Base-by-base conservation (phyloP, 2,113 vertebrate genomes). In the Clarias magur region DNA sequence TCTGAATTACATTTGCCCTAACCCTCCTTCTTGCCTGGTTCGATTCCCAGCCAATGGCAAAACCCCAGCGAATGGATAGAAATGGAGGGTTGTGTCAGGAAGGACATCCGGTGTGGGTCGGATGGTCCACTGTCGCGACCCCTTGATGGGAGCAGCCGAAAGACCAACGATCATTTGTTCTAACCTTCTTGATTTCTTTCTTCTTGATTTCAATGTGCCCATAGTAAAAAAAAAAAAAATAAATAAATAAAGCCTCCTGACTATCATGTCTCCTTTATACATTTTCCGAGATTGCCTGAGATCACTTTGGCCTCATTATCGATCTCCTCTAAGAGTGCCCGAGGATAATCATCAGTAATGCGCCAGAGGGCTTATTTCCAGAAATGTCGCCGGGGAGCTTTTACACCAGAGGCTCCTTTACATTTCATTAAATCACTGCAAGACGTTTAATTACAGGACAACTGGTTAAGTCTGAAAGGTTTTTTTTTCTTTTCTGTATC, bases 191-290 rank as follows among this genome's bases (percentile, higher is more conserved):
- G 42, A 42, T 42, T 81, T 21, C 57, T 30, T 70, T 65, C 19
- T 62, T 79, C 79, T 83, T 82, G 53, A 48, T 72, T 89, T 78
- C 85, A 88, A 56, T 53, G 90, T 91, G 91, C 90, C 90, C 89
- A 67, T 34, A 16, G 67, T 68, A 68, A 30, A 15, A 30, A 68
- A 42, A 23, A 8, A 30, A 15, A 16, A 68, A 72, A 23, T 5
- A 13, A 30, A 68, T 38, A 42, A 30, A 5, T 15, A 68, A 72
- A 23, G 2, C 68, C 30, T 34, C 68, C 68, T 38, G 68, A 34
- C n/a, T n/a, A n/a, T n/a, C n/a, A 17, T 70, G 30, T 72, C 68
- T 38, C 27, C 27, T 68, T 83, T 92, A 88, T 92, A 87, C 86
- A 86, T 17, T 82, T 78, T 81, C 67, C 63, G 90, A 90, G 90